Base-by-base conservation (phyloP, 2,888 invertebrate genomes). In the Tethea ocularis region DNA sequence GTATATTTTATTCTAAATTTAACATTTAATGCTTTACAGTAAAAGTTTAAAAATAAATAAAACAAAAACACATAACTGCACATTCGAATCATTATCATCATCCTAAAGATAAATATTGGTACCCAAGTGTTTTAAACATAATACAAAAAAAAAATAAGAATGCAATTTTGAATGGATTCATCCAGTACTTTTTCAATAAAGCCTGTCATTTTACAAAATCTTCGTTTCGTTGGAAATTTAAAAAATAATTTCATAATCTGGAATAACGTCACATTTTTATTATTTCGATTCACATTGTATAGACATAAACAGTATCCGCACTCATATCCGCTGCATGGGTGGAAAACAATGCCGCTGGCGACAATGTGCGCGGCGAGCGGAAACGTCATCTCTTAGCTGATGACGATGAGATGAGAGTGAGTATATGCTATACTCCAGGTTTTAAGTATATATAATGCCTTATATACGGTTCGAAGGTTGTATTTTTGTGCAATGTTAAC, bases 361-460 rank as follows among this genome's bases (percentile, higher is more conserved):
- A 87, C 82, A 88, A 88, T 77, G 81, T 76, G 83, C 66, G 71
- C 86, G 73, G 63, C 67, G 78, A 61, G 71, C 74, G 81, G 84
- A 84, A 85, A 80, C 71, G 63, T 68, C 56, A 61, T 61, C 71
- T 71, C 69, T 74, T 71, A 71, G 71, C 68, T 71, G 73, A 75
- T 71, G 73, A 74, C 33, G 33, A 33, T 36, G 54, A 60, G 62
- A 56, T 63, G 66, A 60, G 65, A 74, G 57, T 46, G 20, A 20
- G 8, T 46, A 17, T 46, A 46, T 2, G 20, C n/a, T n/a, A n/a
- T 46, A 8, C 20, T 20, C 46, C 20, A 46, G 8, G 17, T 46
- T 20, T 7, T 10, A 46, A 20, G 20, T 8, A 46, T 20, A 20
- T 8, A 46, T 20, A 20, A 46, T 20, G 46, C 6, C 46, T 46